Evolutionary conservation across 2,888 invertebrate species (phyloP).

Genomic region (Ommatoiulus sabulosus): DNA sequence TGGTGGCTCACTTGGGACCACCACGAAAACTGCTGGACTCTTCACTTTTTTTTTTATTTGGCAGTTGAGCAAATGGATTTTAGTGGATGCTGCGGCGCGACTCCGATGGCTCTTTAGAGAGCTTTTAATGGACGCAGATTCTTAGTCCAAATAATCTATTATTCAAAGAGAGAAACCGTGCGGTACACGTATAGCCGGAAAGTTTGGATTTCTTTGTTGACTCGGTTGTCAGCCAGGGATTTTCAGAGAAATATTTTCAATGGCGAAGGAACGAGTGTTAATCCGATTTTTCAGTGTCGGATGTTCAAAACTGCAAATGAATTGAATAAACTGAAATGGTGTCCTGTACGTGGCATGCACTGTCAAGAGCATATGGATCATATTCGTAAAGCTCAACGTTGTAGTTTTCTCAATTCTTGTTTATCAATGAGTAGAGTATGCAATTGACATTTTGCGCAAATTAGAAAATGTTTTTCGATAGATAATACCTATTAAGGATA

Average conservation of each 20-base stretch:
- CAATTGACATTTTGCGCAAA: no score
- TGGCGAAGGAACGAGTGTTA: no score
- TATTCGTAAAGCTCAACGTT: no score
- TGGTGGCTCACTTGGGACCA: slow-evolving; percentile 32
- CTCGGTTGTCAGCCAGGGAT: neutral
- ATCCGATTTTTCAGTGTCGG: neutral
- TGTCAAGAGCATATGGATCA: no score
- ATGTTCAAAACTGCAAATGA: neutral
- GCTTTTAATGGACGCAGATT: slow-evolving; percentile 35
- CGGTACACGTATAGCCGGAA: neutral
- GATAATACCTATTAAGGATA: no score
- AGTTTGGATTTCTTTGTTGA: slow-evolving; percentile 24
- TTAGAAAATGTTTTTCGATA: no score
- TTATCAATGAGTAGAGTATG: no score
- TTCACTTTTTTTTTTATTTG: slow-evolving; percentile 27
- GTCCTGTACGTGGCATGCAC: no score
- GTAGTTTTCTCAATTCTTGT: no score
- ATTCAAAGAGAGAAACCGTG: neutral
- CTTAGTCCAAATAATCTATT: neutral
- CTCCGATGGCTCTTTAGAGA: slow-evolving; percentile 11
- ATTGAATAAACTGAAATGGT: no score
- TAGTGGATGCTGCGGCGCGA: slow-evolving; percentile 7
- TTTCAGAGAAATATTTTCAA: neutral
- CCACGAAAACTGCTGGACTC: slow-evolving; percentile 3
- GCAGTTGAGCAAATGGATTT: slow-evolving; percentile 30